Percentiles rank a stretch among this genome's conserved stretches.
phyloP scores from a whole-genome alignment of 2,888 invertebrate genomes.

The Thelaira solivaga region DNA sequence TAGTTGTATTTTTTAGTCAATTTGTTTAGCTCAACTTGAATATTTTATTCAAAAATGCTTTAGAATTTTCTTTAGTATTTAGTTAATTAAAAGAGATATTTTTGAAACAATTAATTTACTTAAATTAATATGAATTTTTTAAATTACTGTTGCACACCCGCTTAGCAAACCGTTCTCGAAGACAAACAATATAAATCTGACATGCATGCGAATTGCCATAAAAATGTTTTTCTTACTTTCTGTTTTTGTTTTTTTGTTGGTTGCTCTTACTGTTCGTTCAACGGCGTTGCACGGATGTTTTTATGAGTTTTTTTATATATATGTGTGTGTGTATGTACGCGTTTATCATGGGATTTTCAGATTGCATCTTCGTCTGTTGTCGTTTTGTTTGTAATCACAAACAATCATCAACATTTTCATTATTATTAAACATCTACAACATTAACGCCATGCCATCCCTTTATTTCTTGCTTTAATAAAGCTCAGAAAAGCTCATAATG shows the following conservation, averaged over 20 bases:
- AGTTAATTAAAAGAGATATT: too few relatives aligned
- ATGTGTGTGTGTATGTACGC: neutral
- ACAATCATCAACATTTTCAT: slow-evolving; percentile 45
- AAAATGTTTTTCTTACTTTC: slow-evolving; percentile 45
- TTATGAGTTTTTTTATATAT: too few relatives aligned
- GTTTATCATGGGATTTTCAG: slow-evolving; percentile 12
- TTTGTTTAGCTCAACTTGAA: too few relatives aligned
- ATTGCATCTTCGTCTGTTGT: slow-evolving; percentile 52
- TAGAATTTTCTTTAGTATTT: too few relatives aligned
- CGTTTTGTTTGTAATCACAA: slow-evolving; percentile 41
- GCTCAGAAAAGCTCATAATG: slow-evolving; percentile 16
- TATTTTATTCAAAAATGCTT: too few relatives aligned
- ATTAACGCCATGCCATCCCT: neutral
- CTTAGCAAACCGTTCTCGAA: slow-evolving; percentile 52
- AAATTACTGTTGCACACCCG: slow-evolving; percentile 29
- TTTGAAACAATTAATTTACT: too few relatives aligned
- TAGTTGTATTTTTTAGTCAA: too few relatives aligned
- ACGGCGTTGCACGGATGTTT: slow-evolving; percentile 40
- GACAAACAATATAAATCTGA: slow-evolving; percentile 60
- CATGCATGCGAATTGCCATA: slow-evolving; percentile 55
- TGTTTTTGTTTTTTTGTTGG: slow-evolving; percentile 6
- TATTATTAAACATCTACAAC: slow-evolving; percentile 10
- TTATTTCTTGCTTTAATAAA: neutral
- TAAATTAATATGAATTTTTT: too few relatives aligned
- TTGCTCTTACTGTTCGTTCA: slow-evolving; percentile 38